phyloP scores from a whole-genome alignment of 2,888 invertebrate species.

The Biston betularia region DNA sequence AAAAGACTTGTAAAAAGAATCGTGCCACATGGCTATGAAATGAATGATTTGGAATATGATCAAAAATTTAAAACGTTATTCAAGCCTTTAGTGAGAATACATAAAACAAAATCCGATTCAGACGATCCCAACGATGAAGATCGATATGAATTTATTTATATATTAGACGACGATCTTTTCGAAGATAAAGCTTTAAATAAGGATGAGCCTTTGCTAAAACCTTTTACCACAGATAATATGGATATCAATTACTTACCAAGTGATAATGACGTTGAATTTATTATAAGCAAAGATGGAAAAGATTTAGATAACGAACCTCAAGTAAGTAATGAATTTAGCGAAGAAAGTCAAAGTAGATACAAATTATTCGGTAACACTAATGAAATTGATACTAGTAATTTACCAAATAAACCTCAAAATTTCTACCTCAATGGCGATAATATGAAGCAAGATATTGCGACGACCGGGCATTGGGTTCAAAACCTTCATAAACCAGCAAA shows the following conservation, averaged over 20 bases:
- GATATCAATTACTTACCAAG: slow-evolving; percentile 13
- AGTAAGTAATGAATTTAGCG: neutral
- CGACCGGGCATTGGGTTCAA: neutral
- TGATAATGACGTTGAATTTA: neutral
- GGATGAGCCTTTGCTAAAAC: slow-evolving; percentile 19
- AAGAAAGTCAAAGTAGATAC: neutral
- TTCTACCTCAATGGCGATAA: neutral
- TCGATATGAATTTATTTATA: slow-evolving; percentile 17
- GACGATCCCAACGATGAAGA: slow-evolving; percentile 1
- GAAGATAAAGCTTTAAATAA: neutral
- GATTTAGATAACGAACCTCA: neutral
- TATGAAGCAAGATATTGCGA: neutral
- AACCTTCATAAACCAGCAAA: neutral
- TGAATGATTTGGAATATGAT: slow-evolving; percentile 47
- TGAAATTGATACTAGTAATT: neutral
- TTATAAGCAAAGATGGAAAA: neutral
- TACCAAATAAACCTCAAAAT: neutral
- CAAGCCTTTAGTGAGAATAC: slow-evolving; percentile 50
- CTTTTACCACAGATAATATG: slow-evolving; percentile 20
- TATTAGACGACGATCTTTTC: slow-evolving; percentile 10
- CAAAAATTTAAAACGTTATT: slow-evolving; percentile 45
- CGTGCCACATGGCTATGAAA: slow-evolving; percentile 46
- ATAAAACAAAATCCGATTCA: slow-evolving; percentile 39
- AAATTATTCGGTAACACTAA: neutral
- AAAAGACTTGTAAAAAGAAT: slow-evolving; percentile 45